Base-by-base conservation (phyloP, 2,113 vertebrate genomes). In the Chamaetylas fuelleborni region DNA sequence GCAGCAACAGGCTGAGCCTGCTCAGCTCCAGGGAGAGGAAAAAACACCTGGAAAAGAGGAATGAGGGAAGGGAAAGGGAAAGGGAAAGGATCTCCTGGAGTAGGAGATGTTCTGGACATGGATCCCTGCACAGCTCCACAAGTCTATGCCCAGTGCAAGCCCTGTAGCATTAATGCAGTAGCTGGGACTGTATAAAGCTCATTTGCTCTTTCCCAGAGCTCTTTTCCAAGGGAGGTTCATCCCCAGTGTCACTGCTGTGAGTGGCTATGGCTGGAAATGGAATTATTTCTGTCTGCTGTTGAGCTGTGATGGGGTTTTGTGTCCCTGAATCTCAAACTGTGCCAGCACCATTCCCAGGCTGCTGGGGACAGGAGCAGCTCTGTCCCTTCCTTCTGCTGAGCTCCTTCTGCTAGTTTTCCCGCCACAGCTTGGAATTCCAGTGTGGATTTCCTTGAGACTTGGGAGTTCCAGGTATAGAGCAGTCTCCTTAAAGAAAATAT, bases 271-370 rank as follows among this genome's bases (percentile, higher is more conserved):
- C 78, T 95, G 78, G 38, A 62, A 90, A 77, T 76, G 24, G 91
- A 95, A 72, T 94, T 80, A 94, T 92, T 88, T 57, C 38, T 65
- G 61, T 60, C 82, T 87, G 90, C n/a, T 65, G 34, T 40, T 77
- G 87, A 34, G 50, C 71, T 95, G 84, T 70, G 86, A 70, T 58
- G 51, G 70, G 14, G 38, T 90, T 92, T 81, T 0, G 0, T 95
- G 70, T 34, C 71, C 65, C 70, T 90, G 93, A 67, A 82, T 85
- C 25, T 34, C 47, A 69, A 96, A 85, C 50, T 31, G 89, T 14
- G 4, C 50, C 91, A 91, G 77, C 42, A 19, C 57, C 19, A 4
- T 50, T 81, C 40, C 71, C 45, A 53, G 61, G 53, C 53, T 79
- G 38, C 50, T 48, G 66, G 43, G 84, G 87, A 48, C 84, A 79